A percentile compares a stretch with the other conserved stretches of the same genome.
Evolutionary conservation across 2,888 invertebrate genomes (phyloP).

Genomic region (Cylloceria caligata): DNA sequence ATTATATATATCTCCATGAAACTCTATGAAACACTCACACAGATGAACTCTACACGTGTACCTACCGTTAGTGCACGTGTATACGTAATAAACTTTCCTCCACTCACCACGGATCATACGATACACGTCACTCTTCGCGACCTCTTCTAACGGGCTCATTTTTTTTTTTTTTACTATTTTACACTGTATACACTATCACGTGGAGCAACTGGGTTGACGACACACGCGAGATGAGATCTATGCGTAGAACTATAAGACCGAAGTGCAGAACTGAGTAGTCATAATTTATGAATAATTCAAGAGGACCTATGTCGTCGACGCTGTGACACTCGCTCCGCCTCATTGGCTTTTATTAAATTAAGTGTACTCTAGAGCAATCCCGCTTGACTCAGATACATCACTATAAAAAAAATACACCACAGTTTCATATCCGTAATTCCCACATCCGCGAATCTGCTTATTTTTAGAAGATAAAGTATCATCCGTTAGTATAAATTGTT

Average conservation of each 20-base stretch:
- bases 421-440: constrained; percentile 8
- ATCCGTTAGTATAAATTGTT: not conserved
- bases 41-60: not conserved
- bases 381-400: constrained; percentile 6
- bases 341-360: constrained; percentile 78
- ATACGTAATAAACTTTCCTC: not conserved
- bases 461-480: not conserved
- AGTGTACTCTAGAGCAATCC: constrained; percentile 64
- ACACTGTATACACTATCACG: constrained; percentile 6
- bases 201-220: constrained; percentile 28
- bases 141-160: not conserved
- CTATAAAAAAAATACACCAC: constrained; percentile 7
- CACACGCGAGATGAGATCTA: constrained; percentile 35
- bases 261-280: constrained; percentile 25
- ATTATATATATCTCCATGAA: not conserved
- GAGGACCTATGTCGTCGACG: constrained; percentile 43
- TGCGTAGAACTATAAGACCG: constrained; percentile 49
- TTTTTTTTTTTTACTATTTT: not conserved
- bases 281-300: constrained; percentile 75
- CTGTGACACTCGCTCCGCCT: constrained; percentile 59
- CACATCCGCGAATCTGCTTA: not conserved
- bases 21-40: not conserved
- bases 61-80: not conserved
- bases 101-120: not conserved
- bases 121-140: not conserved